Evolutionary conservation across 2,113 vertebrate species (phyloP).

Genomic region (Notothenia rossii): DNA sequence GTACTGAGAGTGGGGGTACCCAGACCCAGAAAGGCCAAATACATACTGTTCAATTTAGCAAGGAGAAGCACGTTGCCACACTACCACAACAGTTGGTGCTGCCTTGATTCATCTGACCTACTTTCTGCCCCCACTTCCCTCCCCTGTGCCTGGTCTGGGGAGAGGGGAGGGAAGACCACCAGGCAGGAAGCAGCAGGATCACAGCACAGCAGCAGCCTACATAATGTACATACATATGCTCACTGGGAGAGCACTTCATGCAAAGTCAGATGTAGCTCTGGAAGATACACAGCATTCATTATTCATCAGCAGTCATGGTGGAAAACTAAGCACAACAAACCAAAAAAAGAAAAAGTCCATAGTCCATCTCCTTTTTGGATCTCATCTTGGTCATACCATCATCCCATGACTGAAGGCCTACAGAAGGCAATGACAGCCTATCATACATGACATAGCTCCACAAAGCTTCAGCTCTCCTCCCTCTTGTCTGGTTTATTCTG

Average conservation of each 20-base stretch:
- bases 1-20: background rate
- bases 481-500: constrained; percentile 27
- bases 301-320: constrained; percentile 30
- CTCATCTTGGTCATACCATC: constrained; percentile 6
- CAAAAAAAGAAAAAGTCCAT: background rate
- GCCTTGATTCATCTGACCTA: constrained; percentile 83
- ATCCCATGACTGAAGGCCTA: background rate
- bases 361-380: background rate
- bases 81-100: constrained; percentile 54
- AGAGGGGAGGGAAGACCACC: constrained; percentile 66
- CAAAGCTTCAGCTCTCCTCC: constrained; percentile 3
- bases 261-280: constrained; percentile 1
- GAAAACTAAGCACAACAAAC: background rate
- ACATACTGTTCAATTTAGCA: constrained; percentile 28
- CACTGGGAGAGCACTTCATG: constrained; percentile 39
- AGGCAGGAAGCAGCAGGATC: constrained; percentile 64
- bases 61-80: constrained; percentile 42
- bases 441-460: constrained; percentile 31
- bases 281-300: constrained; percentile 7
- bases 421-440: constrained; percentile 24
- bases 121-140: constrained; percentile 67
- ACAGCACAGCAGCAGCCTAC: constrained; percentile 46
- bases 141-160: constrained; percentile 56
- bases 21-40: constrained; percentile 22
- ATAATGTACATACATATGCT: constrained; percentile 51